These are phyloP conservation scores for Colaptes auratus DNA, from an alignment of 2,113 vertebrate species.

Conservation along the genomic window DNA sequence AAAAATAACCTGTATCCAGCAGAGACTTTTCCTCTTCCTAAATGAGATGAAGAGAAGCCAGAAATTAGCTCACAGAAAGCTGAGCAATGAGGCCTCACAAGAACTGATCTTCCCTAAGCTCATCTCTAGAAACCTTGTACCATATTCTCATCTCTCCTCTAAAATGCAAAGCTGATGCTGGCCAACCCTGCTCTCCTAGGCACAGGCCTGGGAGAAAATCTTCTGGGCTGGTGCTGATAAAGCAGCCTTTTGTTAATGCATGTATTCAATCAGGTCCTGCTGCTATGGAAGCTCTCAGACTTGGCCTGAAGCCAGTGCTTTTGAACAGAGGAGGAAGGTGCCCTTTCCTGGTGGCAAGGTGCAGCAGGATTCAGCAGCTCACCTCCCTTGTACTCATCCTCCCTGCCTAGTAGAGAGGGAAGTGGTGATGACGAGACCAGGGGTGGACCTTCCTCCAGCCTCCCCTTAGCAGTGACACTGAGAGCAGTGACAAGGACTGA, in stretches of 20 bases:
- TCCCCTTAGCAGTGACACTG: not conserved
- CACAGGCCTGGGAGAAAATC: not conserved
- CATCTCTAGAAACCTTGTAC: not conserved
- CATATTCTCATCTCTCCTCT: not conserved
- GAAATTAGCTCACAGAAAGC: not conserved
- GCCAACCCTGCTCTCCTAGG: not conserved
- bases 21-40: not conserved
- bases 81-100: not conserved
- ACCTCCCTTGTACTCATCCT: not conserved
- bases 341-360: not conserved
- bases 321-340: not conserved
- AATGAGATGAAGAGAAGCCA: not conserved
- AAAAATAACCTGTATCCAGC: not conserved
- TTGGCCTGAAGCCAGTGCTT: not conserved
- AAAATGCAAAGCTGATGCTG: not conserved
- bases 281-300: not conserved
- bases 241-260: conserved; percentile 2
- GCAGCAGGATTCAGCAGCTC: not conserved
- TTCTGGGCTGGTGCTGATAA: conserved; percentile 26
- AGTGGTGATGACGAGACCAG: too few relatives aligned
- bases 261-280: not conserved
- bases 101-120: not conserved
- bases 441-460: not conserved
- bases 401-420: not conserved
- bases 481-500: not conserved